Evolutionary conservation across 2,113 vertebrate genomes (phyloP), one percentile per base, ranked within the genome.

Genomic region (Ginglymostoma cirratum): DNA sequence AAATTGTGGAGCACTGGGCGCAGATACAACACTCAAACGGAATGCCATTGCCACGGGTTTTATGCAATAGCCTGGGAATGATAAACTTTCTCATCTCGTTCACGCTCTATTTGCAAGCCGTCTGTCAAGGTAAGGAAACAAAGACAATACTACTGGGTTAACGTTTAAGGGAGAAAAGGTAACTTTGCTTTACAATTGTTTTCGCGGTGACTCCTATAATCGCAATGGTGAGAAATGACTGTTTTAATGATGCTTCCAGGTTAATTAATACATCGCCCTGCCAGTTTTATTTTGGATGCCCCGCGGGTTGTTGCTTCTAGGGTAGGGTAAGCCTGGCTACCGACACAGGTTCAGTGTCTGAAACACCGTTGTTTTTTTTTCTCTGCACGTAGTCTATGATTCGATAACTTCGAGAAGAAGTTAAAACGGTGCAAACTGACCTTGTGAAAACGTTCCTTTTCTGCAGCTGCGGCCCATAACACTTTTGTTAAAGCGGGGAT

Each of bases 41-140:
- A 52, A 95, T 95, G 94, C 67, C 52, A 95, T 95, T 72, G 23
- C 69, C 52, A 72, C 94, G 10, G 94, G 24, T 30, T 48, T 52
- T 72, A 30, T 72, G 42, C 19, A 72, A 12, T 69, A 48, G 42
- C 67, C 24, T 72, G 67, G 69, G 94, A 72, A 95, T 95, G 94
- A 42, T 95, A 95, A 95, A 95, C 94, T 95, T 95, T 95, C 14
- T 95, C 1, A 48, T 95, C 45, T 95, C 42, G 15, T 72, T 27
- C 21, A 48, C 67, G 0, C 94, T 95, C 34, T 95, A 27, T 6
- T 72, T 48, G 94, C 94, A 72, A 72, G 19, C 48, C 69, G 67
- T 45, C 94, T 72, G 94, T 76, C 94, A 95, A 95, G 94, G 94
- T 95, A 95, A 95, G 94, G 24, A 72, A 70, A 70, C 38, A 94